Evolutionary conservation across 2,113 vertebrate genomes (phyloP), one percentile per base, ranked within the genome.

Genomic region (Hippolais icterina): DNA sequence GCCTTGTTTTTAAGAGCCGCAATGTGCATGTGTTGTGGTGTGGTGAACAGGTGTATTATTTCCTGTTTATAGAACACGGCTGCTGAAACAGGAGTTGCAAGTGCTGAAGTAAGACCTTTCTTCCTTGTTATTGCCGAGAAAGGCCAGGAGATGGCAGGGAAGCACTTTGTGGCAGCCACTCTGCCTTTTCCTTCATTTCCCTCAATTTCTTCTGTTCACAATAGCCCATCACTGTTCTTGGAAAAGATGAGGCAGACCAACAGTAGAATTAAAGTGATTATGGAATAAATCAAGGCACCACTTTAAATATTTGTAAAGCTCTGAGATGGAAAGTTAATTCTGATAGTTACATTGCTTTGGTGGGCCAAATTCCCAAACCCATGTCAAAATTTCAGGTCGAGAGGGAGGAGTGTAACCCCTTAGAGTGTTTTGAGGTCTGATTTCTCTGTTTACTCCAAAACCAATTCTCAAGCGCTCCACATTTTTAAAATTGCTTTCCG

Each of bases 131-230:
- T 46, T 80, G 28, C 75, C 6, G 3, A 42, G 18, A 25, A 27
- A 39, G 9, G 15, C 91, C 94, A 42, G 64, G 8, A 88, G 96
- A 64, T 86, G 95, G 93, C 93, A 90, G 84, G 25, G 66, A 83
- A 90, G 42, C 41, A 3, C 39, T 22, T 17, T 3, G 29, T 63
- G 8, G 5, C 25, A 13, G 42, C 10, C 27, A 1, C 33, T 10
- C 3, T 20, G n/a, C 18, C 8, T 6, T 19, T 57, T 41, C 18
- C 15, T 53, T 37, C 31, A 3, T 39, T 22, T 50, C 6, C 12
- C 6, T 46, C 20, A 3, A 1, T 47, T 41, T 24, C 3, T 82
- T 56, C 41, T 5, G 22, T 29, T 64, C 3, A 9, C 29, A 57
- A 1, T 8, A 5, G 6, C 14, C 31, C 9, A 5, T 74, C 3